Conservation (phyloP, 2,888 invertebrate genomes). For the Lasioglossum oenotherae region DNA sequence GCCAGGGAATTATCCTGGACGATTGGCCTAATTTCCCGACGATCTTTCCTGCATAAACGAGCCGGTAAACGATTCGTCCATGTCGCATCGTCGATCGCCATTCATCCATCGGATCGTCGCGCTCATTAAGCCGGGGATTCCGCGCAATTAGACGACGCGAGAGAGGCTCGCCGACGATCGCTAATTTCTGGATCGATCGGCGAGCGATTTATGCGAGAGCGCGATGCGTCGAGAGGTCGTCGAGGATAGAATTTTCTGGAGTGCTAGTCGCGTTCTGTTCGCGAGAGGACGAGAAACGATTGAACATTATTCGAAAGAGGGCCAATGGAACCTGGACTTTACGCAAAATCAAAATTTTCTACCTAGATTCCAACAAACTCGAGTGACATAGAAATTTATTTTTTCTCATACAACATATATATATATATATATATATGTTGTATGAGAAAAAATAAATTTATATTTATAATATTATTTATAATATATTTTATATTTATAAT, state of each 20-base stretch:
- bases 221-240: background rate
- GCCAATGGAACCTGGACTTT: background rate
- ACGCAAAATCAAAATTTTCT: too few relatives aligned
- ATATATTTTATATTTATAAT: too few relatives aligned
- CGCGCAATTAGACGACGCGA: slow-evolving; percentile 29
- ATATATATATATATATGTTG: too few relatives aligned
- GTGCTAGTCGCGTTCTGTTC: background rate
- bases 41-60: background rate
- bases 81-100: background rate
- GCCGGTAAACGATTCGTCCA: background rate
- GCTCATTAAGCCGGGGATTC: slow-evolving; percentile 29
- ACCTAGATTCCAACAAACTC: too few relatives aligned
- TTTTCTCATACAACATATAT: too few relatives aligned
- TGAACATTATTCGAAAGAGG: background rate
- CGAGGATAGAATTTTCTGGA: background rate
- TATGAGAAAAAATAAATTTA: too few relatives aligned
- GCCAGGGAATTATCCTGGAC: background rate
- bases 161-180: background rate
- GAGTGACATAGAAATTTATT: too few relatives aligned
- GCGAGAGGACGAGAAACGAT: background rate
- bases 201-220: background rate
- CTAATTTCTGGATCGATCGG: background rate
- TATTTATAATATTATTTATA: too few relatives aligned
- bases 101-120: slow-evolving; percentile 5
- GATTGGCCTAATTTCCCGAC: slow-evolving; percentile 27